Base-by-base conservation (phyloP, 2,888 invertebrate genomes). In the Herminia tarsipennalis region DNA sequence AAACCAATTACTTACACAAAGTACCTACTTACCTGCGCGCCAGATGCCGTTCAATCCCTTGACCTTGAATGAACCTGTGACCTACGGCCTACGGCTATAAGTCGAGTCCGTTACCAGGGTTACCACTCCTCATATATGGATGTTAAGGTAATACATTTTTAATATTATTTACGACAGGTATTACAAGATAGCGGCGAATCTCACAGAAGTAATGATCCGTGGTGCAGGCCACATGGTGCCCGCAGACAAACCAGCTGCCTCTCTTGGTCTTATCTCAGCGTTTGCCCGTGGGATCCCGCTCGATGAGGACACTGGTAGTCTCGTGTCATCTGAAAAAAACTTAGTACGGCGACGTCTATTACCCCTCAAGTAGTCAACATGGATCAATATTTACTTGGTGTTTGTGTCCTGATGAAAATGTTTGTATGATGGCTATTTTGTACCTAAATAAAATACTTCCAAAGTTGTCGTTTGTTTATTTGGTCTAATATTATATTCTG, bases 181-280 rank as follows among this genome's bases (percentile, higher is more conserved):
- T 66, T 92, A 90, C 43, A 93, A 92, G 70, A 83, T 79, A 25
- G 92, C 90, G 0, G 92, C 88, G 1, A 93, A 93, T 56, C 86
- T 94, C 22, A 92, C 92, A 0, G 94, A 94, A 64, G 92, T 94
- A 6, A 84, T 94, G 78, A 84, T 94, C 5, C 83, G 94, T 12
- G 93, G 93, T 30, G 93, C 94, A 0, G 95, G 95, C 0, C 95
- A 95, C 72, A 93, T 94, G 93, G 93, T 94, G 2, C 94, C 94
- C 0, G 84, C 92, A 0, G 94, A 94, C 76, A 92, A 93, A 69
- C 94, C 94, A 0, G 85, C 92, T 1, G 92, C 92, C 30, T 84
- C 93, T 0, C 86, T 93, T 1, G 93, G 94, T 13, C 86, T 95
- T 52, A 93, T 95, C 58, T 92, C 92, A 20, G 92, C 93, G 51